Evolutionary conservation across 37 sponge, comb jelly and placozoan species (phyloP), one percentile per base, ranked within the genome.

Genomic region (Haliclona indistincta): DNA sequence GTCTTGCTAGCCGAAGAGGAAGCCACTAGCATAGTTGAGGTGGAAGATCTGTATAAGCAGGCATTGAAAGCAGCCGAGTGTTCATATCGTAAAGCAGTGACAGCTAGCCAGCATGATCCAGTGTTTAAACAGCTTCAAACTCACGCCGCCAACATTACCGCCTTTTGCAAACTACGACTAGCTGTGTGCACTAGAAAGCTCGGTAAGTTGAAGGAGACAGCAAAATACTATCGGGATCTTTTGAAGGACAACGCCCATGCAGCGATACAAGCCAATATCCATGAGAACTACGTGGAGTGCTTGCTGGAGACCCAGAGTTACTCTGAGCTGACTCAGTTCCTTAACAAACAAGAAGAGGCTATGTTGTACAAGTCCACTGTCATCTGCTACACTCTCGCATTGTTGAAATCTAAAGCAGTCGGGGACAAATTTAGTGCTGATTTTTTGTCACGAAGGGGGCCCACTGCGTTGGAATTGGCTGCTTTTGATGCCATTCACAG

Each of bases 271-370:
- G 85, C 73, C n/a, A 84, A 84, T 35, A 52, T 89, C 13, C 82
- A 89, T n/a, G 94, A 94, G 67, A 89, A 83, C 37, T 78, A 86
- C 35, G 75, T 88, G 1, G 94, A 94, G 44, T 87, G 84, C 43
- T 78, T 89, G 2, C 70, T 94, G 60, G 94, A 89, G 63, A 56
- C 73, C 32, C 86, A 94, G 64, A 76, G 78, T 37, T 94, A 94
- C 76, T 68, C 71, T n/a, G 94, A 94, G 30, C 86, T 89, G 22
- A 84, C 82, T 58, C 81, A 76, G 29, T 55, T 87, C 0, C 54
- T 93, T 11, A 43, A 64, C n/a, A 87, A 84, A 63, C 84, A 84
- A n/a, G 93, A 88, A 17, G 93, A 93, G 4, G 53, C 80, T 33
- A 69, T 47, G 8, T 52, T 93, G 44, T 80, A 74, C 69, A 93